Percentiles rank a stretch among this genome's conserved stretches.
Conservation (phyloP, 1,140 invertebrate species). For the Cotesia typhae region DNA sequence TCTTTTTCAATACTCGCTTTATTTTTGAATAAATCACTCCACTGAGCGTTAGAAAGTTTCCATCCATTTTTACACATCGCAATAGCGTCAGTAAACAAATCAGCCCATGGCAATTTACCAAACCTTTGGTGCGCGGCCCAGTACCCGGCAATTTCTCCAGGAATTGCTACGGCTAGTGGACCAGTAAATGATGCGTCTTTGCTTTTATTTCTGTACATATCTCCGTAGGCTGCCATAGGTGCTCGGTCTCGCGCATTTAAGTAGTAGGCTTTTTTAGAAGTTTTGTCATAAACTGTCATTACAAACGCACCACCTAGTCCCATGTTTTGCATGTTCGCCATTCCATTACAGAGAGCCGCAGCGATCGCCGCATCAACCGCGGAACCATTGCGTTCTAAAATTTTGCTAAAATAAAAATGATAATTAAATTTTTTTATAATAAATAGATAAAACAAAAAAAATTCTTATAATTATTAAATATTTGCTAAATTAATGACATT, state of each 20-base stretch:
- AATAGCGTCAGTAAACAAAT: slow-evolving; percentile 80
- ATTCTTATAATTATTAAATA: no score
- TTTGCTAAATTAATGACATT: no score
- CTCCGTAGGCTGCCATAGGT: slow-evolving; percentile 70
- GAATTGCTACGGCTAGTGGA: slow-evolving; percentile 82
- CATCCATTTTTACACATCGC: slow-evolving; percentile 73
- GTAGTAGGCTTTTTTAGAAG: slow-evolving; percentile 70
- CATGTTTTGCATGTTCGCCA: slow-evolving; percentile 85
- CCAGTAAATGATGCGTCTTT: slow-evolving; percentile 65
- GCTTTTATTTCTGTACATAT: slow-evolving; percentile 74
- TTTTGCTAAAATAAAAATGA: no score
- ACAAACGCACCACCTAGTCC: slow-evolving; percentile 89
- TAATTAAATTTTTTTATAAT: no score
- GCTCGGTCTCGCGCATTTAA: slow-evolving; percentile 86
- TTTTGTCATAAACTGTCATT: slow-evolving; percentile 80
- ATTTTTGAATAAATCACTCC: slow-evolving; percentile 67
- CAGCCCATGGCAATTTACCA: slow-evolving; percentile 84
- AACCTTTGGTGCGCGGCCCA: slow-evolving; percentile 83
- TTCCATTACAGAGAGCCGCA: slow-evolving; percentile 84
- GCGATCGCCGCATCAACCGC: slow-evolving; percentile 91
- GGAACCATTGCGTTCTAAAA: slow-evolving; percentile 72
- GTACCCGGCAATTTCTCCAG: slow-evolving; percentile 91
- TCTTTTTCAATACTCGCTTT: slow-evolving; percentile 69
- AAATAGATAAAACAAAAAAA: no score
- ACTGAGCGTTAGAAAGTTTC: slow-evolving; percentile 73